A percentile compares a stretch with the other conserved stretches of the same genome.
phyloP scores from a whole-genome alignment of 1,140 invertebrate genomes.

The Sycobia sp. region DNA sequence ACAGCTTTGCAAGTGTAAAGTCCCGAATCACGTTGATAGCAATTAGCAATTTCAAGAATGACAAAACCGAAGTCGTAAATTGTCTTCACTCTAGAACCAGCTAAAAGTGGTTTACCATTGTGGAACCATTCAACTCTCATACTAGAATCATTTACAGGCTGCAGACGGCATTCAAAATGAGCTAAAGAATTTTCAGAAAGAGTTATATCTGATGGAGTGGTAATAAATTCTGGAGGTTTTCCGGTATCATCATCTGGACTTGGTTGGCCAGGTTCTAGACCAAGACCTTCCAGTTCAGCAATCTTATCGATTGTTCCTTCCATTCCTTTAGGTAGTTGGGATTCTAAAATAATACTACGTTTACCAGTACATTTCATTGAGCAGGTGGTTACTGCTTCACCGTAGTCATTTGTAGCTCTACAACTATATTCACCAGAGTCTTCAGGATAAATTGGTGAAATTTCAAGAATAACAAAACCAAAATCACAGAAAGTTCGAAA shows the following conservation, averaged over 20 bases:
- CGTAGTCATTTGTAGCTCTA: conserved; percentile 86
- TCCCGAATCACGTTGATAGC: conserved; percentile 86
- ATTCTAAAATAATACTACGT: conserved; percentile 88
- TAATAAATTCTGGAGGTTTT: conserved; percentile 91
- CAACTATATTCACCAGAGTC: conserved; percentile 93
- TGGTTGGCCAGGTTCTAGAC: conserved; percentile 66
- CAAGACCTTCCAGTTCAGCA: conserved; percentile 87
- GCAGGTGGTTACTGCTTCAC: conserved; percentile 91
- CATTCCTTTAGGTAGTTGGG: conserved; percentile 90
- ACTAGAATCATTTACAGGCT: conserved; percentile 89
- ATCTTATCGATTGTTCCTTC: conserved; percentile 92
- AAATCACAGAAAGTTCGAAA: conserved; percentile 95
- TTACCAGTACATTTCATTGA: conserved; percentile 90
- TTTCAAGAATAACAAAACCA: conserved; percentile 92
- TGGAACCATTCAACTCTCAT: conserved; percentile 97
- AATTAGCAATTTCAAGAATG: conserved; percentile 86
- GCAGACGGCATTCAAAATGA: conserved; percentile 89
- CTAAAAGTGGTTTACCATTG: conserved; percentile 87
- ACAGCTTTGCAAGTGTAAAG: conserved; percentile 90
- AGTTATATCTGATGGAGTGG: conserved; percentile 81
- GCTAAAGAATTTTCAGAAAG: conserved; percentile 88
- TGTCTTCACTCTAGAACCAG: conserved; percentile 86
- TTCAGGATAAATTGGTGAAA: conserved; percentile 93
- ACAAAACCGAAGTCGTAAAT: conserved; percentile 95
- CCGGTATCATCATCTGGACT: conserved; percentile 81